Conservation (phyloP, 2,113 vertebrate genomes). For the Triplophysa tibetana region DNA sequence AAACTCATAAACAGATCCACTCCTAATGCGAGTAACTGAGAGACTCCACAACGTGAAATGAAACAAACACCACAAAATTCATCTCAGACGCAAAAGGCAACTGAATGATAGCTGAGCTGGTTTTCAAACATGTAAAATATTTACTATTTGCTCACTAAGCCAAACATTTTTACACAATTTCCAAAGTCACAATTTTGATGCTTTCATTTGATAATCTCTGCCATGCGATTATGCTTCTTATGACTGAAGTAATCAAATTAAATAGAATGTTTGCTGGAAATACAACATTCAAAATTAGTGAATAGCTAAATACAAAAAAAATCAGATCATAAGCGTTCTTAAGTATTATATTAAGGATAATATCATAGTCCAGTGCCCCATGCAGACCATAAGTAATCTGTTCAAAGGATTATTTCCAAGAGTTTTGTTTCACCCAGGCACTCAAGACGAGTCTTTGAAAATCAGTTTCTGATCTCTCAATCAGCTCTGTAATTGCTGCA, state of each 20-base stretch:
- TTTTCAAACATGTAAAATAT: not conserved
- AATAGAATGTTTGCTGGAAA: not conserved
- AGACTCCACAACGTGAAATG: not conserved
- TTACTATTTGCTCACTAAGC: not conserved
- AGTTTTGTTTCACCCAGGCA: not conserved
- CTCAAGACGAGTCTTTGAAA: constrained; percentile 15
- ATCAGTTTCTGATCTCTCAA: constrained; percentile 40
- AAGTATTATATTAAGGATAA: not conserved
- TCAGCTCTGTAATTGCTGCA: constrained; percentile 40
- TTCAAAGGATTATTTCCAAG: constrained; percentile 2
- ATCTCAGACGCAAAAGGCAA: not conserved
- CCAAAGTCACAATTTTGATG: too few relatives aligned
- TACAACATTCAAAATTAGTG: not conserved
- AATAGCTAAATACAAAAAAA: too few relatives aligned
- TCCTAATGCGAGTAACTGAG: not conserved
- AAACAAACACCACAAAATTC: not conserved
- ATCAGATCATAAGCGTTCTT: not conserved
- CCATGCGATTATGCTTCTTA: too few relatives aligned
- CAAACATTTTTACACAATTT: not conserved
- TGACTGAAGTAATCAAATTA: too few relatives aligned
- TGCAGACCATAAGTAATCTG: not conserved
- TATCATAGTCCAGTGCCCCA: not conserved
- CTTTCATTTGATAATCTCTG: too few relatives aligned
- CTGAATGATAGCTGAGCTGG: not conserved
- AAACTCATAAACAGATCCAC: not conserved